A percentile compares a stretch with the other conserved stretches of the same genome.
phyloP scores from a whole-genome alignment of 2,888 invertebrate genomes.

The Mylabris sibirica region DNA sequence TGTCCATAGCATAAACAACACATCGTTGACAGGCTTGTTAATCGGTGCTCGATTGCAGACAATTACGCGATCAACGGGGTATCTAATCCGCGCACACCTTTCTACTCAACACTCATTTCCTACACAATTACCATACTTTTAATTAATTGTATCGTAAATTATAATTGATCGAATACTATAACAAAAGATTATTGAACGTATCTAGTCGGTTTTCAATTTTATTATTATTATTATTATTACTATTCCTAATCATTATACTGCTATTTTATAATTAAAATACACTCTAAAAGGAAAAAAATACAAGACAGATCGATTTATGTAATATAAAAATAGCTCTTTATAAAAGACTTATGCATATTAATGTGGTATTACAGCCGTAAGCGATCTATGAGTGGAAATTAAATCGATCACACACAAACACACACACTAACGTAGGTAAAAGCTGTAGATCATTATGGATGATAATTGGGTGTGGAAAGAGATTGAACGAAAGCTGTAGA shows the following conservation, averaged over 20 bases:
- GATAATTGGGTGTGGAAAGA: conserved; percentile 45
- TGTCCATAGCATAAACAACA: conserved; percentile 42
- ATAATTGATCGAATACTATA: conserved; percentile 11
- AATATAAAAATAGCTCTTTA: conserved; percentile 39
- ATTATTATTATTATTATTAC: not conserved
- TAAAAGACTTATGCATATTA: conserved; percentile 53
- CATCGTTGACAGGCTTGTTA: conserved; percentile 44
- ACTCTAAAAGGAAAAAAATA: not conserved
- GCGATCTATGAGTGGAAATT: conserved; percentile 43
- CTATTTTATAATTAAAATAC: conserved; percentile 21
- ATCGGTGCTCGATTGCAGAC: conserved; percentile 43
- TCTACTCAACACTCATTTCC: conserved; percentile 28
- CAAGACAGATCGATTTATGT: not conserved
- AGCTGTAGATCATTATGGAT: conserved; percentile 38
- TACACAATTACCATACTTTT: conserved; percentile 33
- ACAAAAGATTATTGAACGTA: not conserved
- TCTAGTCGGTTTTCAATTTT: not conserved
- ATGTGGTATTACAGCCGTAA: conserved; percentile 40
- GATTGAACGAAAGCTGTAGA: conserved; percentile 9
- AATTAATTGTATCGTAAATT: conserved; percentile 35
- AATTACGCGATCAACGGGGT: conserved; percentile 44
- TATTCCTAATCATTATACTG: not conserved
- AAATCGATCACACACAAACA: conserved; percentile 18
- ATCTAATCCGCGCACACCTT: conserved; percentile 38
- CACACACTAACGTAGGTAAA: conserved; percentile 18